Evolutionary conservation across 2,113 vertebrate species (phyloP).

Genomic region (Apodemus sylvaticus): DNA sequence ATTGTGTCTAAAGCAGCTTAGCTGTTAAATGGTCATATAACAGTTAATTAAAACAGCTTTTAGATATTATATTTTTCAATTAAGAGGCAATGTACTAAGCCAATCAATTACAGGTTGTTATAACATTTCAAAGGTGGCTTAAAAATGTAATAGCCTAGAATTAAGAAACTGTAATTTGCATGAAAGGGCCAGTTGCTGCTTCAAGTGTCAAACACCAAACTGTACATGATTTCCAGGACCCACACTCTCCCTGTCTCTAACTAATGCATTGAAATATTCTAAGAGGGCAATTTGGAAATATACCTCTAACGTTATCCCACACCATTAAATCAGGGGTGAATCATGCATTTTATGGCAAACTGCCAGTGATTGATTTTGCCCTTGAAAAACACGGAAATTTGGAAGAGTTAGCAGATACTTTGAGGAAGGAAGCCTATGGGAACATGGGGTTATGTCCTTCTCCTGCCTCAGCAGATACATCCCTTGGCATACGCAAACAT

Average conservation of each 20-base stretch:
- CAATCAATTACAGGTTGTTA: constrained; percentile 75
- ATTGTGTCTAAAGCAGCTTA: constrained; percentile 55
- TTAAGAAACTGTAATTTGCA: constrained; percentile 72
- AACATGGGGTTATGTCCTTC: neutral
- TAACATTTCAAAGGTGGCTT: constrained; percentile 77
- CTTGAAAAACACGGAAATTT: neutral
- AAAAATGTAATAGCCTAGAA: constrained; percentile 79
- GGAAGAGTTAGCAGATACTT: neutral
- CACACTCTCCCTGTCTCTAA: constrained; percentile 34
- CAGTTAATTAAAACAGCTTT: constrained; percentile 79
- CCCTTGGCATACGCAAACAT: neutral
- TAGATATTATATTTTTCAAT: constrained; percentile 82
- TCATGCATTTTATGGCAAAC: constrained; percentile 15
- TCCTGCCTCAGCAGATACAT: neutral
- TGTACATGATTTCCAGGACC: constrained; percentile 61
- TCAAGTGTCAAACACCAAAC: constrained; percentile 60
- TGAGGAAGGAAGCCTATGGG: neutral
- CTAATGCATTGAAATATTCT: constrained; percentile 66
- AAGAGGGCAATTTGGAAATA: constrained; percentile 32
- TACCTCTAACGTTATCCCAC: constrained; percentile 45
- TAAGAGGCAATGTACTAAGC: constrained; percentile 76
- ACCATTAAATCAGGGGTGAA: constrained; percentile 53
- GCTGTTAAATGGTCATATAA: constrained; percentile 52
- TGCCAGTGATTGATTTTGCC: neutral
- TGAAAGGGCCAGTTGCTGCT: constrained; percentile 71